Base-by-base conservation (phyloP, 2,797 vertebrate species). In the Scleropages formosus region DNA sequence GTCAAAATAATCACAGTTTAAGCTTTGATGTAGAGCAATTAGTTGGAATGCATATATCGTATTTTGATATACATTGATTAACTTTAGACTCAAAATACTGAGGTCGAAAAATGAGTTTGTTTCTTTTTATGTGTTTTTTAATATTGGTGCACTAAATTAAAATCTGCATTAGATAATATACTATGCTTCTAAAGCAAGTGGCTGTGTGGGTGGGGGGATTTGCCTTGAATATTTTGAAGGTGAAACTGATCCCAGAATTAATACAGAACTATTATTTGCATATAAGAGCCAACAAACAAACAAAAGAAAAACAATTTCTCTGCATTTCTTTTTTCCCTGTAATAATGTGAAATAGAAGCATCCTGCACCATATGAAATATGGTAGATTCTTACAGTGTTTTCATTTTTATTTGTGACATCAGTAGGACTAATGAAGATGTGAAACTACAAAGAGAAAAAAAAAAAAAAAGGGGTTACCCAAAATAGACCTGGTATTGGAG, bases 1-100 rank as follows among this genome's bases (percentile, higher is more conserved):
- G 67, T 70, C 51, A 71, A 56, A 58, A 71, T 27, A 71, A 71
- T 71, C 16, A 71, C 51, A 56, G 58, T 58, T 71, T 24, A 56
- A 15, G 71, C 24, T 1, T 18, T 8, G 59, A 15, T 20, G 59
- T n/a, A 61, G 12, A 58, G 12, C 68, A 39, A 51, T 24, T 71
- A 47, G 2, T 71, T 31, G 53, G 49, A 58, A 71, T 49, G 56
- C 26, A 39, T 31, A 58, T 51, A 31, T 15, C 18, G 26, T 31
- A 71, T 39, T 58, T 70, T 15, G 71, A 58, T 27, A 71, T 11
- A 56, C 16, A 31, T 10, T 18, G 31, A 71, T 20, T 56, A 24
- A 31, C 56, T 71, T 58, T n/a, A 56, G 16, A 58, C 53, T 18
- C n/a, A 12, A 24, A 71, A 49, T 47, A 39, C 31, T 39, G 9